Base-by-base conservation (phyloP, 2,797 vertebrate species). In the Sebastiscus albofasciatus region DNA sequence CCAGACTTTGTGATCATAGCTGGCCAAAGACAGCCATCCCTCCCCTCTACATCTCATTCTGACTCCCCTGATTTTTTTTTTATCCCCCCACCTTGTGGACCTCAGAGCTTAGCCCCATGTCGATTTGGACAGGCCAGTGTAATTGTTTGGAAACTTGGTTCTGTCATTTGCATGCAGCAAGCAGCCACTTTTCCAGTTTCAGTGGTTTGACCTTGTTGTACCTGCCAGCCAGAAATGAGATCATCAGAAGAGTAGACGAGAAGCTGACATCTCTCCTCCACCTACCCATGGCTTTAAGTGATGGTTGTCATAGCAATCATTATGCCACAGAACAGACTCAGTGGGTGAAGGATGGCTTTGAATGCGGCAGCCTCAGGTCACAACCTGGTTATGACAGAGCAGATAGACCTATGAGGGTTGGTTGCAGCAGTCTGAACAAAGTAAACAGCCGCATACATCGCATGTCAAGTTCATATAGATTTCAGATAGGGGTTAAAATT, bases 291-390 rank as follows among this genome's bases (percentile, higher is more conserved):
- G 93, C 93, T 95, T 94, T 93, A 95, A 95, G 94, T 95, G 94
- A 93, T 94, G 93, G 95, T 96, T 96, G 95, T 96, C 95, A 96
- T 95, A 96, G 95, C 94, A 94, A 96, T 96, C 93, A 94, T 95
- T 94, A 94, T 92, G 93, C 93, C 90, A 92, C 92, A 89, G 92
- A 93, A 92, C 90, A 90, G 91, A 92, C 93, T 94, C 92, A 69
- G 92, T 91, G 90, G 92, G 93, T 94, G 94, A 94, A 91, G 91
- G 94, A 93, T 93, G 89, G 88, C 92, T 93, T 93, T 93, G 93
- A 94, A 95, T 94, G 93, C 92, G 75, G 90, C 94, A 92, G 92
- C 92, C 90, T 92, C 87, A 18, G 94, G 92, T 94, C 92, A 94
- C 89, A 94, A 95, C 95, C 94, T 94, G 94, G 94, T 94, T 94